phyloP scores from a whole-genome alignment of 2,113 vertebrate genomes.

The Neolamprologus ventralis region DNA sequence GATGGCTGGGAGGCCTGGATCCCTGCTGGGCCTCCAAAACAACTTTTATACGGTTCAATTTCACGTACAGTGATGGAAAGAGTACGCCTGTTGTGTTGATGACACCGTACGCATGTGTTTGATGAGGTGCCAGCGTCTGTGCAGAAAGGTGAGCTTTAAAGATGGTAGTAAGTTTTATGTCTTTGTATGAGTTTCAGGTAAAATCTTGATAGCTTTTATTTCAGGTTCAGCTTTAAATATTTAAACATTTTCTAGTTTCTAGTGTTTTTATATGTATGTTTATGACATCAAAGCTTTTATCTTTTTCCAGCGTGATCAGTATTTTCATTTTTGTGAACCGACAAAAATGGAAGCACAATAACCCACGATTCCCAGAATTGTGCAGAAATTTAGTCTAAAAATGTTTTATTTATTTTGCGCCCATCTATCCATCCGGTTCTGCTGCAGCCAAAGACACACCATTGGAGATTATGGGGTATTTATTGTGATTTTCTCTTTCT shows the following conservation, averaged over 20 bases:
- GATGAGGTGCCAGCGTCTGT: background rate
- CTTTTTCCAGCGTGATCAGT: background rate
- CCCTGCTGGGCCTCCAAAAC: slow-evolving; percentile 11
- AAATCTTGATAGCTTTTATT: background rate
- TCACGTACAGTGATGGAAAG: slow-evolving; percentile 1
- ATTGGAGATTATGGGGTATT: background rate
- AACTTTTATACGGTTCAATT: slow-evolving; percentile 5
- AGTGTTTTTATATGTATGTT: background rate
- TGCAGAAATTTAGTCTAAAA: background rate
- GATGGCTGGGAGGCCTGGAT: background rate
- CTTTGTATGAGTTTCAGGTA: background rate
- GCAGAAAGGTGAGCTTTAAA: background rate
- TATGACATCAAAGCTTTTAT: background rate
- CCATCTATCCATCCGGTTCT: background rate
- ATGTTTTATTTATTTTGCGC: background rate
- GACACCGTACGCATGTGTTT: background rate
- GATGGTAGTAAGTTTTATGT: background rate
- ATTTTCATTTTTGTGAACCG: background rate
- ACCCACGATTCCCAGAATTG: background rate
- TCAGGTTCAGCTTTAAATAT: background rate
- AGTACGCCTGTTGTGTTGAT: background rate
- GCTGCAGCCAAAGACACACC: background rate
- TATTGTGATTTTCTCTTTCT: slow-evolving; percentile 9
- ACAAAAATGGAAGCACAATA: background rate
- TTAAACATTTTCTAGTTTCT: background rate